Evolutionary conservation across 1,140 invertebrate genomes (phyloP).

Genomic region (Drosophila mojavensis): DNA sequence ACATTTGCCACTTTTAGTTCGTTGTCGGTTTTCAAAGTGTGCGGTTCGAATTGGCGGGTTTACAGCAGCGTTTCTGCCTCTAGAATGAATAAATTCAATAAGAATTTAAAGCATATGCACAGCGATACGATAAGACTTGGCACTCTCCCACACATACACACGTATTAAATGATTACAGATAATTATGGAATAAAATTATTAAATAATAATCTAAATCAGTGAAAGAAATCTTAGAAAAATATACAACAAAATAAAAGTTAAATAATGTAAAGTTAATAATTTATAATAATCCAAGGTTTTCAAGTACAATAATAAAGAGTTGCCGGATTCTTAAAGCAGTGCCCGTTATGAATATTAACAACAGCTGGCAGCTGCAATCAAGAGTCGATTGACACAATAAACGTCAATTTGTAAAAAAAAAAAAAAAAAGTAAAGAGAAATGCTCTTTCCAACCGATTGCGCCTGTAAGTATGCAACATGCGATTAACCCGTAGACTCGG

Average conservation of each 20-base stretch:
- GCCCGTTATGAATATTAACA: not conserved
- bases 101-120: not conserved
- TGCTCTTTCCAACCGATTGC: constrained; percentile 41
- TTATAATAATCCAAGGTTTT: not conserved
- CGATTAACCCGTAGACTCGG: constrained; percentile 49
- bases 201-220: not conserved
- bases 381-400: constrained; percentile 21
- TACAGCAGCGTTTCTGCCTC: not conserved
- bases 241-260: not conserved
- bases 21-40: constrained; percentile 12
- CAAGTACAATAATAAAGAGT: constrained; percentile 5
- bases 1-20: constrained; percentile 26
- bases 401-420: constrained; percentile 6
- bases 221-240: not conserved
- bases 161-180: not conserved
- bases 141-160: not conserved
- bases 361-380: constrained; percentile 20
- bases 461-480: constrained; percentile 64
- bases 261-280: constrained; percentile 4
- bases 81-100: not conserved
- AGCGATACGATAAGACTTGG: not conserved
- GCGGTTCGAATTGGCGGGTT: constrained; percentile 4
- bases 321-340: not conserved
- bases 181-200: not conserved
- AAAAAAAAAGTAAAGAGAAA: constrained; percentile 9